Evolutionary conservation across 2,888 invertebrate genomes (phyloP).

Genomic region (Podabrus alpinus): DNA sequence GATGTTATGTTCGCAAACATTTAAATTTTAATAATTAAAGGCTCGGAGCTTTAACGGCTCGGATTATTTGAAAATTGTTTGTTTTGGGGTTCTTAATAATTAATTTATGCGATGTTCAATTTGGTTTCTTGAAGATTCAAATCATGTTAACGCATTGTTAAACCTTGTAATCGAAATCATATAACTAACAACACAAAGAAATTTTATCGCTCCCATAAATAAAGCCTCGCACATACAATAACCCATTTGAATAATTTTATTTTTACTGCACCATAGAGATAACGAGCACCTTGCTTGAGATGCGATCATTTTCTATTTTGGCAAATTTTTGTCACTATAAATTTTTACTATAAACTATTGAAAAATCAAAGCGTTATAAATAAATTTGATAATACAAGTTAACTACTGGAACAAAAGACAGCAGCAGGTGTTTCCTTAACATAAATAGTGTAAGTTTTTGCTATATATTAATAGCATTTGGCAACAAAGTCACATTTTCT

Average conservation of each 20-base stretch:
- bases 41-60: background rate
- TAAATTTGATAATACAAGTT: background rate
- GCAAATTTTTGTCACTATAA: background rate
- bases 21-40: background rate
- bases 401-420: background rate
- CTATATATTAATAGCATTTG: constrained; percentile 15
- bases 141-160: background rate
- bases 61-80: background rate
- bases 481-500: constrained; percentile 6
- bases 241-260: background rate
- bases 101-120: background rate
- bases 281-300: background rate
- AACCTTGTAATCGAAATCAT: background rate
- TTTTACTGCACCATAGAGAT: background rate
- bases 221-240: background rate
- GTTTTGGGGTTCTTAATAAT: background rate
- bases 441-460: constrained; percentile 5
- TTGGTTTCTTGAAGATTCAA: background rate
- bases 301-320: background rate
- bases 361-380: background rate
- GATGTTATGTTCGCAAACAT: background rate
- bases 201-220: background rate
- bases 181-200: background rate
- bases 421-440: constrained; percentile 1
- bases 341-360: background rate